Evolutionary conservation across 2,113 vertebrate species (phyloP).

Genomic region (Esox niger): DNA sequence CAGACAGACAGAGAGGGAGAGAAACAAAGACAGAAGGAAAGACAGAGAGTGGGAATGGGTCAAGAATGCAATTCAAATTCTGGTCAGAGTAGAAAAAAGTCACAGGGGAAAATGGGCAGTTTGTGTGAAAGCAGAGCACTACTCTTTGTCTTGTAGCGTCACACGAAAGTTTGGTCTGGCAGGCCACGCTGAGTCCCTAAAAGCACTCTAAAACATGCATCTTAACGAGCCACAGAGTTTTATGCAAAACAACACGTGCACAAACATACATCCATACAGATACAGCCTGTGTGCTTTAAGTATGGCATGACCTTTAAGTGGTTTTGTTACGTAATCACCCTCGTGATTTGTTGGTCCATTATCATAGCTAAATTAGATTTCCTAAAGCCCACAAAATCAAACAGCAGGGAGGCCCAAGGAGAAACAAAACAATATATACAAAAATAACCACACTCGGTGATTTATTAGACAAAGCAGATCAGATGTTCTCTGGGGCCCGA

Average conservation of each 20-base stretch:
- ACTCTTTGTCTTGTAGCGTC: background rate
- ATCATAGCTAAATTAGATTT: too few relatives aligned
- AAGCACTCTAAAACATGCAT: conserved; percentile 3
- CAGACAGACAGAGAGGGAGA: background rate
- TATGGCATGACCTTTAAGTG: background rate
- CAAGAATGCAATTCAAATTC: conserved; percentile 43
- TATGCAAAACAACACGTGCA: background rate
- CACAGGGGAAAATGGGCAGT: conserved; percentile 15
- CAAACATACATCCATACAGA: background rate
- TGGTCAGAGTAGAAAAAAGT: conserved; percentile 13
- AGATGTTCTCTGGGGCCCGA: background rate
- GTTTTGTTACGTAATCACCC: background rate
- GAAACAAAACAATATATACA: background rate
- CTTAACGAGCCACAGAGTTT: background rate
- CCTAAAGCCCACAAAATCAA: too few relatives aligned
- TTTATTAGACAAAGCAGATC: too few relatives aligned
- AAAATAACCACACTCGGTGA: too few relatives aligned
- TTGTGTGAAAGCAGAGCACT: conserved; percentile 18
- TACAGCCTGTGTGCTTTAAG: too few relatives aligned
- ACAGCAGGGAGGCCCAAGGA: too few relatives aligned
- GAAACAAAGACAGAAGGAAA: background rate
- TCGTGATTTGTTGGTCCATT: background rate
- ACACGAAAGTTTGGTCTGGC: background rate
- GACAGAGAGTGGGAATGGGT: conserved; percentile 24
- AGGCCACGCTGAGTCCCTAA: background rate